A percentile compares a stretch with the other conserved stretches of the same genome.
Conservation (phyloP, 2,888 invertebrate genomes). For the Leucoma salicis region DNA sequence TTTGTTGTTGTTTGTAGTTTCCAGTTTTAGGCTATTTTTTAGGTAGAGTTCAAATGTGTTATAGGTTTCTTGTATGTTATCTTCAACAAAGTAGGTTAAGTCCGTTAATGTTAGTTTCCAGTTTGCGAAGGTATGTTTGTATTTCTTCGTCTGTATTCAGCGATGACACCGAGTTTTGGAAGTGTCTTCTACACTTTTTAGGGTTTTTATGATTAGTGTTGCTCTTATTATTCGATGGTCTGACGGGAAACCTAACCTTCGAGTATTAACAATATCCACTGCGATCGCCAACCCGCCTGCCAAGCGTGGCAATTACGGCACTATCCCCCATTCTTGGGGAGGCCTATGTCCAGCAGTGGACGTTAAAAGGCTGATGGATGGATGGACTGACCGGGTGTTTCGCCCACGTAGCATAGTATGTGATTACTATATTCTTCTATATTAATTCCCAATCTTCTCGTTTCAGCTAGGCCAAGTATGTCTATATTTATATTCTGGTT, state of each 20-base stretch:
- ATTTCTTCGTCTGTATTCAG: neutral
- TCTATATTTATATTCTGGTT: neutral
- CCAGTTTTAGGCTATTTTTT: neutral
- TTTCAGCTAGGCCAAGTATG: neutral
- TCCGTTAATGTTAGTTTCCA: neutral
- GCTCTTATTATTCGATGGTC: slow-evolving; percentile 6
- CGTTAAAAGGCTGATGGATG: no score
- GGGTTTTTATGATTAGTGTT: neutral
- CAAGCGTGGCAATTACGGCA: no score
- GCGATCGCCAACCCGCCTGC: no score
- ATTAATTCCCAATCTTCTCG: neutral
- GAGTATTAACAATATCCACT: no score
- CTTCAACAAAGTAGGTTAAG: neutral
- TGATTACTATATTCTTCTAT: neutral
- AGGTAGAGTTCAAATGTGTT: neutral
- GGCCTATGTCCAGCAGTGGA: no score
- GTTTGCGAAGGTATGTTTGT: neutral
- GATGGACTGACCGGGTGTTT: neutral
- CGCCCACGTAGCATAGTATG: neutral
- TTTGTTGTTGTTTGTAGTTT: neutral
- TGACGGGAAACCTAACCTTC: slow-evolving; percentile 1
- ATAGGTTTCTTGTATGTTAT: neutral
- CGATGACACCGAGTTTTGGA: neutral
- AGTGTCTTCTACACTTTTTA: neutral
- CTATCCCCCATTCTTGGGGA: no score